Percentiles rank a stretch among this genome's conserved stretches.
Evolutionary conservation across 2,888 invertebrate species (phyloP).

Genomic region (Melieria omissa): DNA sequence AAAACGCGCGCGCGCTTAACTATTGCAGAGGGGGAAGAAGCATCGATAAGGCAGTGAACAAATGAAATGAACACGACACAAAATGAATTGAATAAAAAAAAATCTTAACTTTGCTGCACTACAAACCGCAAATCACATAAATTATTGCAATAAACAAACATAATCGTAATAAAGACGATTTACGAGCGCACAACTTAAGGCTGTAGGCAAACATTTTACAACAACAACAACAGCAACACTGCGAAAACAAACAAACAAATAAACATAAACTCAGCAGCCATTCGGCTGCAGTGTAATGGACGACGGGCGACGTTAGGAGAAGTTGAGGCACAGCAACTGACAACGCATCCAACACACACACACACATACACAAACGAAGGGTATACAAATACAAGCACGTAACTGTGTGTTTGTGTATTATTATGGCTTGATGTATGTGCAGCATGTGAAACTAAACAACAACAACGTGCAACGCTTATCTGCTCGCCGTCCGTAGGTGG

Average conservation of each 20-base stretch:
- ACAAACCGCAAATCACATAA: conserved; percentile 50
- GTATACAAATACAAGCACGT: not conserved
- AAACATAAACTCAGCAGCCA: conserved; percentile 3
- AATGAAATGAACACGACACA: too few species aligned
- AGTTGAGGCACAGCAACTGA: conserved; percentile 1
- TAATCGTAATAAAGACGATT: conserved; percentile 50
- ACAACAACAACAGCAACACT: conserved; percentile 13
- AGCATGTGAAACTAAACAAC: too few species aligned
- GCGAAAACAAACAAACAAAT: conserved; percentile 21
- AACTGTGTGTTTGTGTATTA: not conserved
- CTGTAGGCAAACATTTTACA: conserved; percentile 32
- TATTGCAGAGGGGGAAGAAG: too few species aligned
- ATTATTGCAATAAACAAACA: conserved; percentile 50
- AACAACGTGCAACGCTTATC: too few species aligned
- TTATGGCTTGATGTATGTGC: too few species aligned
- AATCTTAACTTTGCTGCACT: conserved; percentile 24
- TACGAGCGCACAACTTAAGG: conserved; percentile 48
- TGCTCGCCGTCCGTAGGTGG: too few species aligned
- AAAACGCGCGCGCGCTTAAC: too few species aligned
- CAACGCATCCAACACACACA: not conserved
- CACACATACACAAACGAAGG: conserved; percentile 6
- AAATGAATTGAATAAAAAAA: conserved; percentile 1
- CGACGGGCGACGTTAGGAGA: not conserved
- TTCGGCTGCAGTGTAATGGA: not conserved
- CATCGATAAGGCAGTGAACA: too few species aligned